A percentile compares a stretch with the other conserved stretches of the same genome.
phyloP scores from a whole-genome alignment of 2,113 vertebrate species.

The Gulo gulo region DNA sequence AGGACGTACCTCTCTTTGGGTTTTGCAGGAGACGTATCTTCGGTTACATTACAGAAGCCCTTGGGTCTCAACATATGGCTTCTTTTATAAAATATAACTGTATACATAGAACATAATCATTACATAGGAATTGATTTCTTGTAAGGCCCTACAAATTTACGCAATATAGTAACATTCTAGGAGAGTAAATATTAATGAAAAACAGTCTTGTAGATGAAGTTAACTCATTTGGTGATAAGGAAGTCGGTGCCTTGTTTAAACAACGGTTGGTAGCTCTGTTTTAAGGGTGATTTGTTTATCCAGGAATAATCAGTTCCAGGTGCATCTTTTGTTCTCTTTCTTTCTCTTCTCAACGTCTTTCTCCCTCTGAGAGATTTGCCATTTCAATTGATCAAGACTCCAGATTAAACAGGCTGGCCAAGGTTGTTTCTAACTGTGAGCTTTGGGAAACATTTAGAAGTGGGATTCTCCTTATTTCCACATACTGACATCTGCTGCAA shows the following conservation, averaged over 20 bases:
- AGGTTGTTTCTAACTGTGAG: slow-evolving; percentile 45
- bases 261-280: not conserved
- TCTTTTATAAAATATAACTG: slow-evolving; percentile 2
- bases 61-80: not conserved
- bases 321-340: not conserved
- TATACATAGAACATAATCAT: not conserved
- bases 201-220: not conserved
- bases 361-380: not conserved
- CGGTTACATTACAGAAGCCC: not conserved
- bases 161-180: not conserved
- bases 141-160: not conserved
- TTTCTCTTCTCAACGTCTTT: not conserved
- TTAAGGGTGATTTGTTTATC: slow-evolving; percentile 32
- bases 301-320: not conserved
- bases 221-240: not conserved
- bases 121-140: not conserved
- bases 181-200: slow-evolving; percentile 25
- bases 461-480: slow-evolving; percentile 47
- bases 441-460: slow-evolving; percentile 42
- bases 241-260: not conserved
- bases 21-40: slow-evolving; percentile 17
- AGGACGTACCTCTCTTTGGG: not conserved
- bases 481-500: not conserved
- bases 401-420: slow-evolving; percentile 47
- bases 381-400: not conserved